Evolutionary conservation across 2,888 invertebrate genomes (phyloP).

Genomic region (Drosophila dives): DNA sequence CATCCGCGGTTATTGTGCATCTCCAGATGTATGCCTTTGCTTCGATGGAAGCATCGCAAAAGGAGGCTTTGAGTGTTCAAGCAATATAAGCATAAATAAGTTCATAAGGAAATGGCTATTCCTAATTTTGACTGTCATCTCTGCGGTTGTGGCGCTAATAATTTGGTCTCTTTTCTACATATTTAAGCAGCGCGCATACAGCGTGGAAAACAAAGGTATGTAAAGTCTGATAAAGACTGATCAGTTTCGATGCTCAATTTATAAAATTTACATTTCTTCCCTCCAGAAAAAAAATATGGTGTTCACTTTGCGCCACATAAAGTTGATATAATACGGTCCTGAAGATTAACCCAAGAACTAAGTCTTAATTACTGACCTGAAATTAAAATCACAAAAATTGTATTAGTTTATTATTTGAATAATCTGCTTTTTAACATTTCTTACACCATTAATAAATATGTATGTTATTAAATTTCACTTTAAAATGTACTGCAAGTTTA

Average conservation of each 20-base stretch:
- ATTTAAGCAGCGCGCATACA: constrained; percentile 42
- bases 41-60: too few species aligned
- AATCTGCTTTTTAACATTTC: not conserved
- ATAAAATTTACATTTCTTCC: not conserved
- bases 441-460: not conserved
- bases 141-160: constrained; percentile 31
- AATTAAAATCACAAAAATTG: not conserved
- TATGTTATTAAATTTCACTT: not conserved
- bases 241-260: not conserved
- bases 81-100: too few species aligned
- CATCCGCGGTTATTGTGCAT: too few species aligned
- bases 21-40: too few species aligned
- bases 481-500: not conserved
- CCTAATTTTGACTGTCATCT: constrained; percentile 16
- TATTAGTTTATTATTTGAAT: not conserved
- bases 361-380: not conserved
- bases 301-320: constrained; percentile 43
- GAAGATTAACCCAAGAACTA: not conserved
- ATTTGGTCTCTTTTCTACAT: constrained; percentile 46
- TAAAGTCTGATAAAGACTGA: not conserved
- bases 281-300: constrained; percentile 57
- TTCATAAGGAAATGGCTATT: too few species aligned
- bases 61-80: too few species aligned
- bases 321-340: constrained; percentile 61
- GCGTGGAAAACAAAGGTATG: constrained; percentile 56